These are phyloP conservation scores for Hydrocynus forskahlii DNA, from an alignment of 2,797 vertebrate genomes.

Conservation along the genomic window DNA sequence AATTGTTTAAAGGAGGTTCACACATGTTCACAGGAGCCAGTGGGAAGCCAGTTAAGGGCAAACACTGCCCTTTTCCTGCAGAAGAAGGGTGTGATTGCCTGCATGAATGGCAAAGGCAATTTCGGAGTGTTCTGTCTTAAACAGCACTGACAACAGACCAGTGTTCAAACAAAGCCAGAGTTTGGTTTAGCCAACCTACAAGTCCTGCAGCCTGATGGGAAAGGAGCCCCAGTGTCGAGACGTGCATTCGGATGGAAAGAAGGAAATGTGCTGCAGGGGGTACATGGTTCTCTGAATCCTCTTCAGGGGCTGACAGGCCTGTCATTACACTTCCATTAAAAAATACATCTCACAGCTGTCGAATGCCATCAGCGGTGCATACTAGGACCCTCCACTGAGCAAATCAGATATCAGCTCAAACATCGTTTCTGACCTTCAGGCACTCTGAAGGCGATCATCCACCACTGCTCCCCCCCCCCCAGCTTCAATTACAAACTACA, in stretches of 20 bases:
- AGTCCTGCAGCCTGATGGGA: neutral
- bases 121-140: neutral
- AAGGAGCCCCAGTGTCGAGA: neutral
- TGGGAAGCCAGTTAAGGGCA: neutral
- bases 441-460: constrained; percentile 34
- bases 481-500: constrained; percentile 43
- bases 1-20: constrained; percentile 47
- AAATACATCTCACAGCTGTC: constrained; percentile 42
- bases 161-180: too few relatives aligned
- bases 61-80: constrained; percentile 5
- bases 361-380: constrained; percentile 1
- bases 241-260: neutral
- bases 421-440: constrained; percentile 56
- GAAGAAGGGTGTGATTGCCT: neutral
- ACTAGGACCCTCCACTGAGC: constrained; percentile 33
- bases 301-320: constrained; percentile 21
- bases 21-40: constrained; percentile 29
- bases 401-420: constrained; percentile 20
- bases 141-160: neutral
- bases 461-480: constrained; percentile 21
- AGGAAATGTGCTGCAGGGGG: neutral
- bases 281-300: constrained; percentile 10
- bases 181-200: neutral
- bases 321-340: constrained; percentile 48
- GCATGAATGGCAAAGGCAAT: neutral